Evolutionary conservation across 2,888 invertebrate genomes (phyloP), one percentile per base, ranked within the genome.

Genomic region (Polydrusus pterygomalis): DNA sequence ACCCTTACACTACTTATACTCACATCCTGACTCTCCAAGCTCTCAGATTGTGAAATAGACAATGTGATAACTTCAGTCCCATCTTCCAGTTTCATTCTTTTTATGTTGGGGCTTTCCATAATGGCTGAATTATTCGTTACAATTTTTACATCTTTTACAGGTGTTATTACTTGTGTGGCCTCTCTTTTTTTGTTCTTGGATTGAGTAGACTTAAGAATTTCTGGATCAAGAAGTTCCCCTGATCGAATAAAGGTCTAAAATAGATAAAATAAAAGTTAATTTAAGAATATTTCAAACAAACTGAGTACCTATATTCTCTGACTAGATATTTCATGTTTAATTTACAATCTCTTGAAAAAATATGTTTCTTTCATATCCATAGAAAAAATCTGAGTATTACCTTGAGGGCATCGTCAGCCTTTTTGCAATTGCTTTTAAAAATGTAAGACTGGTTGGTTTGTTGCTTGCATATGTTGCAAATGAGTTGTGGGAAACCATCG

Each of bases 401-500:
- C 74, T 94, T 89, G 8, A 95, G 87, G 0, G 91, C 89, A 80
- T 93, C 93, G 84, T 95, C 94, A 0, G 93, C 92, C 83, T 91
- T 91, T 79, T 93, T 93, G 82, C 94, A 94, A 83, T 94, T 92
- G 75, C 92, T 91, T 84, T 95, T 95, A 82, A 93, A 95, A 70
- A 91, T 91, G 87, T 94, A 94, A 63, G 91, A 92, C 76, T 92
- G 89, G 74, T 92, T 91, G 84, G 94, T 91, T 79, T 93, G 91
- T 82, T 90, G 88, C 25, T 91, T 91, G 82, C 95, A 95, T 49
- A 90, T 89, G 47, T 88, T 89, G 84, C 95, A 95, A 77, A 95
- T 93, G 83, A 89, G 91, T 65, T 91, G 89, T 1, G 94, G 95
- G 93, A 95, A 93, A 78, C 92, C 93, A 86, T 95, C 95, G 54